A percentile compares a stretch with the other conserved stretches of the same genome.
These are phyloP conservation scores for Ferdinandea cuprea DNA, from an alignment of 2,888 invertebrate genomes.

Conservation along the genomic window DNA sequence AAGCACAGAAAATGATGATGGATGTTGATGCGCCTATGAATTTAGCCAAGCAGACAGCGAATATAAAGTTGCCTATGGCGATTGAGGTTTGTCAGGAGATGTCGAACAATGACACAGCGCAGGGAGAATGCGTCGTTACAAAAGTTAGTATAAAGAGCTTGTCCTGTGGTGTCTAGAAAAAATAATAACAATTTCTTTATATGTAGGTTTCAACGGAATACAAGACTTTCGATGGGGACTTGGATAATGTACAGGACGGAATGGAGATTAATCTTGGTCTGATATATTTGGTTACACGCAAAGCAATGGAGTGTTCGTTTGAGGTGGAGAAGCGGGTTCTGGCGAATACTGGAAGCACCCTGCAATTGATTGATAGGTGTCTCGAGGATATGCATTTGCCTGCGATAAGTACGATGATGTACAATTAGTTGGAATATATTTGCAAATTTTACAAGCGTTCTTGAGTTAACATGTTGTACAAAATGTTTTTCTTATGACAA, in stretches of 20 bases:
- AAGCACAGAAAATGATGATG: not conserved
- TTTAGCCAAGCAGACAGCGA: slow-evolving; percentile 11
- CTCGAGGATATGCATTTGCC: not conserved
- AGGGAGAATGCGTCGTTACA: slow-evolving; percentile 17
- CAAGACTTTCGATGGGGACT: slow-evolving; percentile 12
- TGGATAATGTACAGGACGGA: slow-evolving; percentile 19
- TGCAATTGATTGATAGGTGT: slow-evolving; percentile 30
- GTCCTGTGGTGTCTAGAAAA: not conserved
- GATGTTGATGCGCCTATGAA: slow-evolving; percentile 16
- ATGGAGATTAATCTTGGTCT: slow-evolving; percentile 22
- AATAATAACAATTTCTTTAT: not conserved
- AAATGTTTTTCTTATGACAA: too few species aligned
- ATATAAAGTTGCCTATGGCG: slow-evolving; percentile 13
- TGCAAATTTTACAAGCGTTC: too few species aligned
- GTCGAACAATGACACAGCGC: not conserved
- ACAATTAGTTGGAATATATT: not conserved
- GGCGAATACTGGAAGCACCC: not conserved
- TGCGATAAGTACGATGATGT: not conserved
- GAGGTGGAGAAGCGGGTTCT: slow-evolving; percentile 19
- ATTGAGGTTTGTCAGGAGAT: slow-evolving; percentile 4
- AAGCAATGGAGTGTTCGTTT: slow-evolving; percentile 37
- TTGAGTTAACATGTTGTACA: too few species aligned
- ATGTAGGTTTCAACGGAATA: not conserved
- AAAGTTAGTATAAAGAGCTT: slow-evolving; percentile 38
- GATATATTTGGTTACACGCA: slow-evolving; percentile 11